phyloP scores from a whole-genome alignment of 2,888 invertebrate genomes.

The Drosophila helvetica region DNA sequence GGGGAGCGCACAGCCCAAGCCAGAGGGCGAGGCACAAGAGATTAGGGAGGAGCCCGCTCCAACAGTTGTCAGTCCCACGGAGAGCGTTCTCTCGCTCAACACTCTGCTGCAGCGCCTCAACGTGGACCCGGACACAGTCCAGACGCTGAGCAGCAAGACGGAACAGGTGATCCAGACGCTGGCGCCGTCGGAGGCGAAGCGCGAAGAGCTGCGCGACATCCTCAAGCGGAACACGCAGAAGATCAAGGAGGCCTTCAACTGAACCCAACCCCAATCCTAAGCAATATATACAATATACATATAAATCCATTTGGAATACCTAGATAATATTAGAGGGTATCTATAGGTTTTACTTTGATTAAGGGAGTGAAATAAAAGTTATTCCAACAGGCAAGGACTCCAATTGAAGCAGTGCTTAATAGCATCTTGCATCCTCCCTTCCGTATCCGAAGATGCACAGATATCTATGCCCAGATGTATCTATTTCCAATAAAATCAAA shows the following conservation, averaged over 20 bases:
- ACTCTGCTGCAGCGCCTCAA: constrained; percentile 53
- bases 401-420: no score
- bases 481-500: no score
- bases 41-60: not conserved
- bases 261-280: not conserved
- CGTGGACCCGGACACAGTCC: constrained; percentile 52
- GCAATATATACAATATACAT: not conserved
- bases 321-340: not conserved
- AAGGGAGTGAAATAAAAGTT: no score
- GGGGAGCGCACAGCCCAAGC: not conserved
- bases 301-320: not conserved
- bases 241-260: constrained; percentile 69
- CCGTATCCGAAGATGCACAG: no score
- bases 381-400: no score
- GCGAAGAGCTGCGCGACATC: constrained; percentile 66
- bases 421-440: no score
- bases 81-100: constrained; percentile 17
- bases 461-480: no score
- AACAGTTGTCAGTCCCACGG: not conserved
- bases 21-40: not conserved
- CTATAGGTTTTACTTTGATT: no score
- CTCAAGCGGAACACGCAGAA: constrained; percentile 69
- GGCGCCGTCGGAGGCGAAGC: constrained; percentile 60
- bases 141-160: constrained; percentile 54
- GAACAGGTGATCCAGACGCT: constrained; percentile 68